phyloP scores from a whole-genome alignment of 2,888 invertebrate species.

The Drosophila formosana region DNA sequence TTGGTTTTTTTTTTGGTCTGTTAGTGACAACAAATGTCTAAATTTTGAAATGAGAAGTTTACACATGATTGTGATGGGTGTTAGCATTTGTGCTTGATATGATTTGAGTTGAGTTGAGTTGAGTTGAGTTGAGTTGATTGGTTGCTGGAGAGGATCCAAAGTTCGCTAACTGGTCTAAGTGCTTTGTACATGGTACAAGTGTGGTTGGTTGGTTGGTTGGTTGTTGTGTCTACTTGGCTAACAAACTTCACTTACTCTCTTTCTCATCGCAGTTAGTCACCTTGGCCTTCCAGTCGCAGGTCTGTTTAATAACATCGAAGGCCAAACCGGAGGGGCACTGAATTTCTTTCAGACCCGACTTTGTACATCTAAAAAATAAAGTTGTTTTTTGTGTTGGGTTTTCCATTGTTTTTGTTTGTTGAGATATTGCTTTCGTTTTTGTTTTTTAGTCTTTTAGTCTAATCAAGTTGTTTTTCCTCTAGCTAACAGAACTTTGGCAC shows the following conservation, averaged over 20 bases:
- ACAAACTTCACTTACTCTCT: constrained; percentile 93
- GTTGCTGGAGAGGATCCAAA: constrained; percentile 39
- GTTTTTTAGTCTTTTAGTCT: constrained; percentile 5
- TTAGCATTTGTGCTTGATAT: constrained; percentile 32
- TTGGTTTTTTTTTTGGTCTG: constrained; percentile 13
- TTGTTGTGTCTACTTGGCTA: constrained; percentile 42
- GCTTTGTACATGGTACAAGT: constrained; percentile 63
- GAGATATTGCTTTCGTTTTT: constrained; percentile 36
- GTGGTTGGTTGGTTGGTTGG: constrained; percentile 43
- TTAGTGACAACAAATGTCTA: constrained; percentile 73
- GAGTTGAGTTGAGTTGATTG: background rate
- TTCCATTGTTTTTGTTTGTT: constrained; percentile 16
- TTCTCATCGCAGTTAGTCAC: constrained; percentile 98
- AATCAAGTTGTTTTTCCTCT: constrained; percentile 30
- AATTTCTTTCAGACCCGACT: constrained; percentile 97
- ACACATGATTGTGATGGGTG: constrained; percentile 37
- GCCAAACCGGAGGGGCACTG: constrained; percentile 98
- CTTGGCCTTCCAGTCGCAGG: constrained; percentile 99
- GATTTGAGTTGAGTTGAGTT: constrained; percentile 11
- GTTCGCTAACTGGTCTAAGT: constrained; percentile 57
- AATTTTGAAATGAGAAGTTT: constrained; percentile 74
- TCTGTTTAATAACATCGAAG: constrained; percentile 99
- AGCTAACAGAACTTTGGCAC: constrained; percentile 72
- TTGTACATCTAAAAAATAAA: constrained; percentile 89
- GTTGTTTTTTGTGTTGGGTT: constrained; percentile 18